These are phyloP conservation scores for Pituophis catenifer DNA, from an alignment of 2,113 vertebrate genomes.

Conservation along the genomic window DNA sequence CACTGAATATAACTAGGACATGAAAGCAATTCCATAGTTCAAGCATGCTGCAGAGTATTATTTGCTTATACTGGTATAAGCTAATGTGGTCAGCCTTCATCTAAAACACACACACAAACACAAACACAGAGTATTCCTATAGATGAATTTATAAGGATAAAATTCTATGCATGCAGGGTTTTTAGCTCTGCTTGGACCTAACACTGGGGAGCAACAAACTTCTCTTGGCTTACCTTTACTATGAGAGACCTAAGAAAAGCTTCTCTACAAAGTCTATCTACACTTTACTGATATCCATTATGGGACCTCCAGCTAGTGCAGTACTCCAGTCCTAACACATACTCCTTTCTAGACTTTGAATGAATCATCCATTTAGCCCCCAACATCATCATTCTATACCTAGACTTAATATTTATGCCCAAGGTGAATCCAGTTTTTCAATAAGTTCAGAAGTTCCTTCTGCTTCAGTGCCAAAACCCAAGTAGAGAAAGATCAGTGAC, in stretches of 20 bases:
- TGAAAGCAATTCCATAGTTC: neutral
- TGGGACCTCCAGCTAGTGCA: neutral
- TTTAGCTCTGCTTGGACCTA: neutral
- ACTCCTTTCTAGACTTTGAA: neutral
- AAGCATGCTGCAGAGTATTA: neutral
- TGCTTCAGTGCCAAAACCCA: neutral
- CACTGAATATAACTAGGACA: neutral
- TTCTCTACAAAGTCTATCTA: neutral
- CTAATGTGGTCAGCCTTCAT: neutral
- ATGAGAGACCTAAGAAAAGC: neutral
- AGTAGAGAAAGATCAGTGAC: neutral
- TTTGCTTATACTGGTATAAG: neutral
- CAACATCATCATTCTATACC: neutral
- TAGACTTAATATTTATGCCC: neutral
- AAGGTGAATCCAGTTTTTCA: neutral
- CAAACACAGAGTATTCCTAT: neutral
- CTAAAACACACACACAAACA: neutral
- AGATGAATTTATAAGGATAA: neutral
- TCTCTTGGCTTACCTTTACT: neutral
- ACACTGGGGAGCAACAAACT: neutral
- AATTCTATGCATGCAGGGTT: neutral
- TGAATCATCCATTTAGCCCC: neutral
- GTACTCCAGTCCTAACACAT: neutral
- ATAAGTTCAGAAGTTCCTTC: neutral
- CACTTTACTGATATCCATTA: neutral